Evolutionary conservation across 2,797 vertebrate genomes (phyloP).

Genomic region (Alectoris magna): DNA sequence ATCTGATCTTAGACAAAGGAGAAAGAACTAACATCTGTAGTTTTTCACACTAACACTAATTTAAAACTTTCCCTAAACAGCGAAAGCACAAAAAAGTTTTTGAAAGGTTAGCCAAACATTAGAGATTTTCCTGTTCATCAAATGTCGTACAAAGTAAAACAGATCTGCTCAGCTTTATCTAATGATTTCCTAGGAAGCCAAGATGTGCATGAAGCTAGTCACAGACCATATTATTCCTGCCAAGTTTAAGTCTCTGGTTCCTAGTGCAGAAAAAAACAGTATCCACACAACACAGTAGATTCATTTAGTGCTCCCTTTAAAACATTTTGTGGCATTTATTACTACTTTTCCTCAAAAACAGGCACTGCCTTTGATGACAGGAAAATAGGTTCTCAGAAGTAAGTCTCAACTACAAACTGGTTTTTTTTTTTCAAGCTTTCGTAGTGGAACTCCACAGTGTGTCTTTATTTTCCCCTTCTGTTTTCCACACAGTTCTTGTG

Average conservation of each 20-base stretch:
- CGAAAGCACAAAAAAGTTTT: conserved; percentile 3
- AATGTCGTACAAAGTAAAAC: conserved; percentile 1
- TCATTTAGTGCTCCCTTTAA: neutral
- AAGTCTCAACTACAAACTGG: neutral
- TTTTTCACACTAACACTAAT: conserved; percentile 32
- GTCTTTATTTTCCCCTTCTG: neutral
- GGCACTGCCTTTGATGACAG: neutral
- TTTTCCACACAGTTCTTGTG: neutral
- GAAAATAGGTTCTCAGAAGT: neutral
- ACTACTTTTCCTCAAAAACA: neutral
- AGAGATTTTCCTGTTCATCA: neutral
- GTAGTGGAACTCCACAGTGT: neutral
- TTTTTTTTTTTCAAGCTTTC: neutral
- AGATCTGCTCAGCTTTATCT: neutral
- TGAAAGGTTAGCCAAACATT: conserved; percentile 11
- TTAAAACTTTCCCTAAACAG: conserved; percentile 11
- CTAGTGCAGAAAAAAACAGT: neutral
- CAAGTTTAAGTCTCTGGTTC: neutral
- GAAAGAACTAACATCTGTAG: conserved; percentile 54
- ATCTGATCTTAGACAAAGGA: conserved; percentile 50
- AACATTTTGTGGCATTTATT: neutral
- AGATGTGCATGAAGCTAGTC: neutral
- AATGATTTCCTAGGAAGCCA: conserved; percentile 3
- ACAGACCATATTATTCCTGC: neutral
- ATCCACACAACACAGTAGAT: neutral